Base-by-base conservation (phyloP, 2,888 invertebrate genomes). In the Laspeyria flexula region DNA sequence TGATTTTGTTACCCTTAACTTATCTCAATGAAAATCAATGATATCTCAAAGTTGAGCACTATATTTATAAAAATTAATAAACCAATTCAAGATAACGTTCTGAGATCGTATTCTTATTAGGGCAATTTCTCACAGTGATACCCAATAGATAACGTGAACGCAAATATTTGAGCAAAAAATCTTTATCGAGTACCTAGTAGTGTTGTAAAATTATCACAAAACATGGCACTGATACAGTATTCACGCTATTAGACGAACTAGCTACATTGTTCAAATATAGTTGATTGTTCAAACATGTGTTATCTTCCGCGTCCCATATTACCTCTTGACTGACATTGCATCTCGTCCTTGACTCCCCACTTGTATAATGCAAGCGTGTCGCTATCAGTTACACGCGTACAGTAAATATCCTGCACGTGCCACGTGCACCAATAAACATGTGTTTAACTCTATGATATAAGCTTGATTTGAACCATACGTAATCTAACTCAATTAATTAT, bases 351-450 rank as follows among this genome's bases (percentile, higher is more conserved):
- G 88, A 88, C 87, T 86, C 73, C 70, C 55, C 64, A 71, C 75
- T 69, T 71, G 66, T 58, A 58, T 65, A 71, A 65, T 68, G 73
- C 73, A 77, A 78, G 77, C 77, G 77, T 73, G 75, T 67, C 68
- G 76, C 79, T 88, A 90, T 88, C 89, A 85, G 80, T 71, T 83
- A 83, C 90, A 88, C 86, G 87, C 85, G 89, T 79, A 73, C 68
- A 81, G 83, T 79, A 83, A 86, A 90, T 86, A 87, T 81, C 79
- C 81, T 82, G 80, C 87, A 86, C 85, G 83, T 83, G 86, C 57
- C 80, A 81, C 82, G 82, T 85, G 80, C 79, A 72, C 56, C 37
- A 60, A 60, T 53, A 55, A 57, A 73, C 74, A 71, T 73, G 71
- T 70, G 66, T 66, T 69, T 40, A 51, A 48, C 56, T 60, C 55